Evolutionary conservation across 1,140 invertebrate genomes (phyloP), one percentile per base, ranked within the genome.

Genomic region (Calliphora vicina): DNA sequence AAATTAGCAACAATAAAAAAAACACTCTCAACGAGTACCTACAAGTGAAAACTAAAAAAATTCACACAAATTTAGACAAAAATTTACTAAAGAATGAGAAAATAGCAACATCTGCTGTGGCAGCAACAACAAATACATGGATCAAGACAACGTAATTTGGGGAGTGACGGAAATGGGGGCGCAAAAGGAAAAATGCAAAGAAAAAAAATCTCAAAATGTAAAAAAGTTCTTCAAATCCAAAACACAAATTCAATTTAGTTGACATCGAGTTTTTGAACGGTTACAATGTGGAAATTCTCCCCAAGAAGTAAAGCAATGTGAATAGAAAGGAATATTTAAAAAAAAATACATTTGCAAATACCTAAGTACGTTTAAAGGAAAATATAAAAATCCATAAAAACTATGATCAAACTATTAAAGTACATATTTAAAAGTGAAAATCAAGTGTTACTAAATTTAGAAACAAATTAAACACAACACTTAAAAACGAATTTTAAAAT

Each of bases 51-150:
- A 67, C 17, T 23, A 6, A 67, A 23, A 67, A 67, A 67, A 23
- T 67, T 67, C 61, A 67, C 61, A 67, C 61, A 67, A 67, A 67
- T 67, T 67, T 67, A 67, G 61, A 67, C 61, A 67, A 67, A 67
- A 67, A 23, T 67, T n/a, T 67, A 20, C 17, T 25, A 23, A 67
- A 67, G n/a, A 23, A 20, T 67, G 13, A 23, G 61, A 23, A 67
- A 67, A 67, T 23, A 20, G n/a, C n/a, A 67, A 23, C 10, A 23
- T 20, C 61, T 57, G 45, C 13, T n/a, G n/a, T n/a, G n/a, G n/a
- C 57, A 67, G 20, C 12, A 20, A n/a, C n/a, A n/a, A n/a, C n/a
- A n/a, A n/a, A 15, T 17, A 5, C n/a, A 17, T 57, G n/a, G 12
- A n/a, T 10, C 10, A 2, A 17, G 17, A 57, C 50, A 57, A 57